Evolutionary conservation across 2,888 invertebrate species (phyloP).

Genomic region (Drosophila emarginata): DNA sequence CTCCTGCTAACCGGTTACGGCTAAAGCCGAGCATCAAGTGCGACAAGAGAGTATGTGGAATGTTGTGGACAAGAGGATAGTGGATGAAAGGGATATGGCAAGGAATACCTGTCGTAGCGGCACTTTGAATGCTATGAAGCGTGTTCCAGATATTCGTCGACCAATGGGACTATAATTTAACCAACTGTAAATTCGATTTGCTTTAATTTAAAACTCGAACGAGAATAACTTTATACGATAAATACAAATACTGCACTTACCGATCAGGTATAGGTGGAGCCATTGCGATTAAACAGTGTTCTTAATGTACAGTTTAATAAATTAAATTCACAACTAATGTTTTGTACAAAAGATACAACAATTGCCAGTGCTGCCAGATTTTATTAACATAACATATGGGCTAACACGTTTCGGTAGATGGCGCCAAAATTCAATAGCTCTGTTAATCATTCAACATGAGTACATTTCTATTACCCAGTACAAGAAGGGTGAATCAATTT

Average conservation of each 20-base stretch:
- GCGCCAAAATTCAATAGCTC: too few relatives aligned
- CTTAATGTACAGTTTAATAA: not conserved
- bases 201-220: not conserved
- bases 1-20: constrained; percentile 60
- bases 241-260: not conserved
- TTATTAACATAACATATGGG: not conserved
- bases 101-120: constrained; percentile 81
- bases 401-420: not conserved
- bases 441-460: too few relatives aligned
- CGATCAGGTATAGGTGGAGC: not conserved
- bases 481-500: too few relatives aligned
- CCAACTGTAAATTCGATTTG: constrained; percentile 80
- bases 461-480: too few relatives aligned
- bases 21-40: not conserved
- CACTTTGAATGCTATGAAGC: constrained; percentile 85
- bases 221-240: not conserved
- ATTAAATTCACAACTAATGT: not conserved
- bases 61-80: constrained; percentile 67
- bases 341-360: not conserved
- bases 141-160: constrained; percentile 83
- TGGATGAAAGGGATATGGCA: constrained; percentile 25
- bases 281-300: not conserved
- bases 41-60: not conserved
- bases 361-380: not conserved
- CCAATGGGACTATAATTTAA: constrained; percentile 82